Base-by-base conservation (phyloP, 2,113 vertebrate genomes). In the Zonotrichia leucophrys region DNA sequence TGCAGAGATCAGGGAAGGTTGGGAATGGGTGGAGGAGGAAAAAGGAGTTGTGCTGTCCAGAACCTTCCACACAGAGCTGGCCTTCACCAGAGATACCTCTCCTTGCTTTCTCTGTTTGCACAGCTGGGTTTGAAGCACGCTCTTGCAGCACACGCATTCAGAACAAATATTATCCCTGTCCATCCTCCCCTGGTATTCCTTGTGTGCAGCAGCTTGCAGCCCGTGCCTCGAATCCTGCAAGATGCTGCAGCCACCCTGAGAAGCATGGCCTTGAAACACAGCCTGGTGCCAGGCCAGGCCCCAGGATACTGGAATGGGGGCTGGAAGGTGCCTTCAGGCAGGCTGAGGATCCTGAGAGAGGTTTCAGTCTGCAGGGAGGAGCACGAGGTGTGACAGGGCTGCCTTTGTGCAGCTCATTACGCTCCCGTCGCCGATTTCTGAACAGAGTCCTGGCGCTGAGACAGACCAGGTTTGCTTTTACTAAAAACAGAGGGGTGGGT, bases 381-480 rank as follows among this genome's bases (percentile, higher is more conserved):
- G 14, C 3, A 27, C 0, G 9, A 76, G 55, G 55, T 88, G 63
- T 67, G 86, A 58, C 84, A 70, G 84, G 76, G 46, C 72, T 75
- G 72, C 11, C 72, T 86, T 35, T 67, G 55, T 86, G 78, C 63
- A 47, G 59, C 64, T 83, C 56, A 35, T 96, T 94, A 77, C 0
- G 0, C 28, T 88, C 35, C 75, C 0, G 0, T 59, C 18, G 8
- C 87, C 0, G 25, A 39, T 88, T 94, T 93, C 79, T 70, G 37
- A 91, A 81, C 3, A 44, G 60, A 90, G 66, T 58, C 76, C 72
- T 75, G 88, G 69, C 0, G 20, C 82, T 93, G 92, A 89, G 52
- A 72, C 68, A 88, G 75, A 81, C 28, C 72, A 67, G 68, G 50
- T 91, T 95, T 90, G 89, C 92, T 94, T 97, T 94, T 42, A 73